Evolutionary conservation across 2,888 invertebrate species (phyloP), one percentile per base, ranked within the genome.

Genomic region (Drosophila prolongata): DNA sequence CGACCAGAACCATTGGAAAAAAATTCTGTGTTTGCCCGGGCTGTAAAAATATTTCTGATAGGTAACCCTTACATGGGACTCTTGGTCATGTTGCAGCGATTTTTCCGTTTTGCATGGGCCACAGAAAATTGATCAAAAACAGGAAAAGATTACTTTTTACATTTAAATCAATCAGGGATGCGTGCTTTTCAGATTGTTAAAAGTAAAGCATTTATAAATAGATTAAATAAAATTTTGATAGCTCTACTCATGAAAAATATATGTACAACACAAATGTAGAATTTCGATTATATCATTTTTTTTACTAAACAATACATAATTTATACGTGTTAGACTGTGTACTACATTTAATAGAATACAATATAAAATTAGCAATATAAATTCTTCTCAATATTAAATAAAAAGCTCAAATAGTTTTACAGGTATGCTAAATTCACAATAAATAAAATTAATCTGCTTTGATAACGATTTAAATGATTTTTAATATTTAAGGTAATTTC

Each of bases 21-120:
- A 38, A 44, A 55, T 60, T 60, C 46, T 54, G 6, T 53, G 14
- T 35, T 35, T 53, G 19, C n/a, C n/a, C 42, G 9, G 42, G 24
- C 19, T 40, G 49, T 30, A 19, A 19, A 64, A 66, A 64, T 65
- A 64, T 54, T 64, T 57, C 24, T 24, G n/a, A 40, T 47, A 27
- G 49, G 3, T 24, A 24, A 24, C 24, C 24, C 24, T 24, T 24
- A 24, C 24, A 24, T 24, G 5, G 24, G 24, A 24, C 24, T 24
- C 6, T 38, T n/a, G 13, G 38, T n/a, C n/a, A n/a, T 13, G 38
- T 38, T 4, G 10, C 3, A 16, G 24, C 43, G 14, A n/a, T 11
- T 6, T 9, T 37, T 24, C 11, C 43, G n/a, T 52, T 52, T 55
- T 42, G 43, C 30, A 11, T 30, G 11, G n/a, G 30, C 55, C 37